Evolutionary conservation across 2,113 vertebrate genomes (phyloP), one percentile per base, ranked within the genome.

Genomic region (Sinocyclocheilus grahami): DNA sequence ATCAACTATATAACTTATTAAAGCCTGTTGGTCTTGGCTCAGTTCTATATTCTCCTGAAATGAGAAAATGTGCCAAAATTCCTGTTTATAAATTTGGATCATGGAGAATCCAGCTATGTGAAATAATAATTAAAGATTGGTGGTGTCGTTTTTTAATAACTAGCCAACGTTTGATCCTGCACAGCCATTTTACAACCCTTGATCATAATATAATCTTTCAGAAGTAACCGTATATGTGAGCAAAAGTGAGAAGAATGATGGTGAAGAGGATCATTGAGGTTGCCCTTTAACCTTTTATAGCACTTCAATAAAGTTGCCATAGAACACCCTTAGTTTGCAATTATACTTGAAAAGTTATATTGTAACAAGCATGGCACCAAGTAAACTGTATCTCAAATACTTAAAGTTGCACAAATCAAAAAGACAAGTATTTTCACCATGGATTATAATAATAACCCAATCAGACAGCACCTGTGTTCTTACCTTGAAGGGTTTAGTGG

Each of bases 41-140:
- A 99, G 92, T 90, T 97, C 96, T 90, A 96, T 91, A 90, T 97
- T 98, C 94, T 97, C 96, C 97, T 98, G 90, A 82, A 93, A 92
- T 93, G 10, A 89, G 92, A 93, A 93, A 94, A 94, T 48, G 22
- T 24, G n/a, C 0, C 42, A 88, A 86, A 85, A 87, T 65, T 78
- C 79, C 90, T 24, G 58, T 75, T 27, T 53, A 76, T 22, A 22
- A 69, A 11, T 18, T 55, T 46, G 4, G 12, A n/a, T 76, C 8
- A 37, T 27, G 1, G 48, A 7, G 12, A 33, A 39, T 39, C 24
- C 11, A 37, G 67, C 37, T 11, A 51, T 74, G 2, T 77, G 46
- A 6, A 77, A 7, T 27, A 12, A 24, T 37, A 13, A 60, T 84
- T 20, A 24, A 14, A 4, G 9, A 46, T 37, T 14, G 20, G 74